Base-by-base conservation (phyloP, 1,140 invertebrate genomes). In the Dermatophagoides farinae region DNA sequence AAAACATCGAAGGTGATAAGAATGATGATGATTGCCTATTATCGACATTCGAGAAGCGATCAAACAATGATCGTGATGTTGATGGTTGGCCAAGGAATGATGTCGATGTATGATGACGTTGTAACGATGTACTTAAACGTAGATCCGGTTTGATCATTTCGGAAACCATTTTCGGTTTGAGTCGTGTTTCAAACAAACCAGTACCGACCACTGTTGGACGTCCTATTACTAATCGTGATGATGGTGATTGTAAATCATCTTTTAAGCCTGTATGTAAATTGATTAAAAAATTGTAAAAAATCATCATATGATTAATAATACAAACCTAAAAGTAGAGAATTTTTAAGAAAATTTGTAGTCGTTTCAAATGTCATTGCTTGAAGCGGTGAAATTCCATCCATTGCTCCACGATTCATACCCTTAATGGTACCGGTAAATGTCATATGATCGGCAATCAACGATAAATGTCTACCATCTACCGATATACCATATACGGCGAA, bases 301-400 rank as follows among this genome's bases (percentile, higher is more conserved):
- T 11, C n/a, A n/a, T n/a, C n/a, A 37, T 16, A 61, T 47, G 18
- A 31, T 55, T 47, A 59, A 44, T 46, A 5, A 60, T 14, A 62
- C 64, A 66, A 70, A 73, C 79, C 77, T 63, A 70, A 64, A 9
- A 90, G 70, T 12, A 83, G 79, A 0, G 95, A 85, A 60, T 79
- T 81, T 67, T 84, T 83, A 52, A 98, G 75, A 69, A 97, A 97
- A 65, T 78, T 78, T 23, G 88, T 73, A 0, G 89, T 86, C 0
- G 89, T 89, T 73, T 98, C 95, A 68, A 95, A 99, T 2, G 86
- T 92, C 85, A 98, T 97, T 74, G 97, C 91, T 70, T 98, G 95
- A 1, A 99, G 72, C 9, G 65, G 66, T 5, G 92, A 97, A 43
- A 82, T 86, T 23, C 79, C 79, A 65, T 85, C 81, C 78, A 99